Percentiles rank a stretch among this genome's conserved stretches.
phyloP scores from a whole-genome alignment of 2,797 vertebrate species.

The Myotis pilosus region DNA sequence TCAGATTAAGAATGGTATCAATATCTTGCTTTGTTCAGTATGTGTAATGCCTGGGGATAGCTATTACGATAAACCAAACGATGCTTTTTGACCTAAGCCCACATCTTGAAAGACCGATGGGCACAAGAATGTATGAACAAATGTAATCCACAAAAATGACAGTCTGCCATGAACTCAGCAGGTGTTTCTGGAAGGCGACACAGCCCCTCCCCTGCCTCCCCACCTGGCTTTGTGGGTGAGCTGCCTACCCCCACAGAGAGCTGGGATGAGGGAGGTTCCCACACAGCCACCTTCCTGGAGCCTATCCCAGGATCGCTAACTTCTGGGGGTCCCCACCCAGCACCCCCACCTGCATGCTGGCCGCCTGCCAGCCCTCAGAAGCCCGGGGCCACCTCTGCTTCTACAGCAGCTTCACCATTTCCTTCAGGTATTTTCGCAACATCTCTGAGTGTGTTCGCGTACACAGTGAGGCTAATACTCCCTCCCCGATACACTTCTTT shows the following conservation, averaged over 20 bases:
- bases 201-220: neutral
- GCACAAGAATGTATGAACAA: slow-evolving; percentile 17
- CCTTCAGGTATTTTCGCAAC: neutral
- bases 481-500: neutral
- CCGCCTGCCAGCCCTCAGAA: neutral
- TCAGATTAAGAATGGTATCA: neutral
- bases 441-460: neutral
- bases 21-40: neutral
- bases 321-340: neutral
- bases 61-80: neutral
- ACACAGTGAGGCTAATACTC: neutral
- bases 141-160: neutral
- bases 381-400: neutral
- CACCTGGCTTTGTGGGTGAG: neutral
- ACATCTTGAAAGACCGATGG: neutral
- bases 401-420: neutral
- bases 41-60: neutral
- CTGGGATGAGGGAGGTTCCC: neutral
- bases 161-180: neutral
- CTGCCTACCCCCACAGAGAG: neutral
- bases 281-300: neutral
- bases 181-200: neutral
- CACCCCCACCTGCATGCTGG: neutral
- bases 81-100: neutral
- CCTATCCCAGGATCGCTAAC: neutral